Evolutionary conservation across 2,888 invertebrate species (phyloP).

Genomic region (Lutraria lutraria): DNA sequence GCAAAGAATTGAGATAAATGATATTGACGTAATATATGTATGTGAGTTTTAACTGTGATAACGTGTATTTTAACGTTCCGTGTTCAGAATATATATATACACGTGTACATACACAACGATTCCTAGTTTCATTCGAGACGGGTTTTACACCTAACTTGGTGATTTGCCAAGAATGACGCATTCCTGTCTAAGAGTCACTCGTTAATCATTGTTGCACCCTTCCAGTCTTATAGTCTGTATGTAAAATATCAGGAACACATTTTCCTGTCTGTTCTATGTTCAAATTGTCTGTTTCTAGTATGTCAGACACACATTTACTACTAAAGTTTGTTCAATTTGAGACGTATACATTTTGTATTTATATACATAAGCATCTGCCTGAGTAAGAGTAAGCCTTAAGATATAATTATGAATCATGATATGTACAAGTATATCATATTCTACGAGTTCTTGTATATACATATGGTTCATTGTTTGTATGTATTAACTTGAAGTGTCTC

Average conservation of each 20-base stretch:
- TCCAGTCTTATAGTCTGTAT: slow-evolving; percentile 1
- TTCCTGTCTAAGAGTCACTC: background rate
- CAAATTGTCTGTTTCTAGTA: background rate
- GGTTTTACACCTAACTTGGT: background rate
- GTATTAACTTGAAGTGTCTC: background rate
- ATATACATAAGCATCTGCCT: background rate
- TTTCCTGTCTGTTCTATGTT: background rate
- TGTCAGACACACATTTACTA: background rate
- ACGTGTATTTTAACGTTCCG: too few relatives aligned
- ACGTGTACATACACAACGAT: background rate
- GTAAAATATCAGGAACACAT: background rate
- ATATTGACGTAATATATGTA: too few relatives aligned
- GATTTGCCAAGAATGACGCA: background rate
- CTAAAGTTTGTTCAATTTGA: too few relatives aligned
- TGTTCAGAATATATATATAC: background rate
- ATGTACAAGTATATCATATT: background rate
- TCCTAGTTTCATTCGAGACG: slow-evolving; percentile 1
- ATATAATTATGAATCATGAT: background rate
- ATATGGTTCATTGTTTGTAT: background rate
- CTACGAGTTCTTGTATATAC: background rate
- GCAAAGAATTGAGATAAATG: too few relatives aligned
- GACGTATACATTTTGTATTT: too few relatives aligned
- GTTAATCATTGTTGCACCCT: slow-evolving; percentile 2
- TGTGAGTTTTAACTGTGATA: too few relatives aligned
- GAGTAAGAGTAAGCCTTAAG: background rate